phyloP scores from a whole-genome alignment of 2,113 vertebrate genomes.

The Anhinga rufa region DNA sequence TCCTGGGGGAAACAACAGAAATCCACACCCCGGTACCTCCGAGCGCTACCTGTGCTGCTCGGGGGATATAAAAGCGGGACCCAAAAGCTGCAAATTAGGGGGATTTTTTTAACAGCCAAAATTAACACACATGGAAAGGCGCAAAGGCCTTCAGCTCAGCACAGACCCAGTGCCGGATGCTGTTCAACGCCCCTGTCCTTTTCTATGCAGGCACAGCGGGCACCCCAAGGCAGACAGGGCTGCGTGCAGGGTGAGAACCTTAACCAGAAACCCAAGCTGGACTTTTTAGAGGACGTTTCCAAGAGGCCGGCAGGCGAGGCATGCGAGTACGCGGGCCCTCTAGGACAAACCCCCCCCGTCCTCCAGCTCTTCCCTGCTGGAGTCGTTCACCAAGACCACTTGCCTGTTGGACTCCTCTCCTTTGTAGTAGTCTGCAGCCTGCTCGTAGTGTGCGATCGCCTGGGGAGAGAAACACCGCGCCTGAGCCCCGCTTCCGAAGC shows the following conservation, averaged over 20 bases:
- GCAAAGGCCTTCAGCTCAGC: neutral
- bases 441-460: constrained; percentile 98
- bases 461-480: constrained; percentile 46
- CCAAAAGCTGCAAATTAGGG: neutral
- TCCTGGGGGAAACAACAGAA: neutral
- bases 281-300: neutral
- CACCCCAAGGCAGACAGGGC: neutral
- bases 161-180: no score
- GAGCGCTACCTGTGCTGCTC: no score
- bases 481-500: neutral
- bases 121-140: neutral
- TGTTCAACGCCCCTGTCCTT: neutral
- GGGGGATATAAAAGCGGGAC: fast-evolving
- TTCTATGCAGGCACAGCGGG: neutral
- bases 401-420: constrained; percentile 98
- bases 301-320: neutral
- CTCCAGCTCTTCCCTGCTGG: neutral
- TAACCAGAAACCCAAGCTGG: neutral
- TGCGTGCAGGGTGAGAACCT: neutral
- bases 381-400: neutral
- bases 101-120: neutral
- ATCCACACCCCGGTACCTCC: fast-evolving
- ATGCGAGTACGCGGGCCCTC: neutral
- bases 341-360: neutral
- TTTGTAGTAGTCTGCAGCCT: constrained; percentile 98